Evolutionary conservation across 2,888 invertebrate species (phyloP).

Genomic region (Acrobasis suavella): DNA sequence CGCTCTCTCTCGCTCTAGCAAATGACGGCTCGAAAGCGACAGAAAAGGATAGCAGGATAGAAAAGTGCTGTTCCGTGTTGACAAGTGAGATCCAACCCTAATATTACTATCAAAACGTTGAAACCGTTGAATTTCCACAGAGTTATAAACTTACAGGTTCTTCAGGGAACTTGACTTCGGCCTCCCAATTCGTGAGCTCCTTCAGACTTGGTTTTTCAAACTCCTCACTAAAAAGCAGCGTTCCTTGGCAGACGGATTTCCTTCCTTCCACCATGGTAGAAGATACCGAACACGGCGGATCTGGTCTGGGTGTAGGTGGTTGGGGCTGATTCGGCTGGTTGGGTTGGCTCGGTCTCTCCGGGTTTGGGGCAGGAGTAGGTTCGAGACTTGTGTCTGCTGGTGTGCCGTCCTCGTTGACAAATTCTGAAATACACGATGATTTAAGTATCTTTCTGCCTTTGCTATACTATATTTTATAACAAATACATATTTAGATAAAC

Average conservation of each 20-base stretch:
- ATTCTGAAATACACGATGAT: conserved; percentile 46
- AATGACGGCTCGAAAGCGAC: too few relatives aligned
- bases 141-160: conserved; percentile 77
- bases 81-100: too few relatives aligned
- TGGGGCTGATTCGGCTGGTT: conserved; percentile 13
- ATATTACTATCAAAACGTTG: too few relatives aligned
- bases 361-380: conserved; percentile 29
- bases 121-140: too few relatives aligned
- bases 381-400: conserved; percentile 39
- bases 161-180: conserved; percentile 80
- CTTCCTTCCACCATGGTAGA: conserved; percentile 51
- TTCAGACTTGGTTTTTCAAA: conserved; percentile 65
- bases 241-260: conserved; percentile 69
- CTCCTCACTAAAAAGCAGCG: conserved; percentile 83
- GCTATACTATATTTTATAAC: too few relatives aligned
- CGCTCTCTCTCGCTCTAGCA: too few relatives aligned
- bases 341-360: conserved; percentile 9
- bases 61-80: too few relatives aligned
- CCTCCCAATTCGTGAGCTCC: conserved; percentile 70
- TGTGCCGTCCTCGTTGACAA: conserved; percentile 59
- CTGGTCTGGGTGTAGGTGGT: conserved; percentile 26
- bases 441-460: too few relatives aligned
- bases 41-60: too few relatives aligned
- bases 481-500: too few relatives aligned
- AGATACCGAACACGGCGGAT: conserved; percentile 45